Conservation (phyloP, 1,140 invertebrate genomes). For the Lepeophtheirus salmonis region DNA sequence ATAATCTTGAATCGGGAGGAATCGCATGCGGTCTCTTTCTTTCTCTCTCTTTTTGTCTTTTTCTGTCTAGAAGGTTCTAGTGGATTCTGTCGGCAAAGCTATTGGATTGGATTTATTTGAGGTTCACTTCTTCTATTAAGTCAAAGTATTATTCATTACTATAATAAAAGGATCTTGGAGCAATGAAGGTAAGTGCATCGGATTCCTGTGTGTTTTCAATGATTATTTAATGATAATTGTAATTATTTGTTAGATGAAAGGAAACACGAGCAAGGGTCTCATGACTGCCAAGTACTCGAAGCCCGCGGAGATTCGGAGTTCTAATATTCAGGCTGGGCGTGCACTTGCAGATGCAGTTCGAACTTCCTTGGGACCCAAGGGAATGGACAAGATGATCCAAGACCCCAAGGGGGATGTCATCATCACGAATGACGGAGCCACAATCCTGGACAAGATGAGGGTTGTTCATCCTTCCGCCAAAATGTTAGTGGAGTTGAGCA, state of each 20-base stretch:
- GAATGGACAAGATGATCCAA: constrained; percentile 99
- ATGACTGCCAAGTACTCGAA: constrained; percentile 18
- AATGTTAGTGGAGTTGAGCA: constrained; percentile 96
- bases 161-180: too few species aligned
- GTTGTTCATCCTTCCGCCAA: constrained; percentile 96
- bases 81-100: too few species aligned
- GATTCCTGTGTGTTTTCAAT: too few species aligned
- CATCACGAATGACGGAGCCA: constrained; percentile 99
- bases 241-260: background rate
- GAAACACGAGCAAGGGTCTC: background rate
- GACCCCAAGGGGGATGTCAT: constrained; percentile 90
- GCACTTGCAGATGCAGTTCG: constrained; percentile 96
- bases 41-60: background rate
- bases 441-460: constrained; percentile 97
- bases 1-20: too few species aligned
- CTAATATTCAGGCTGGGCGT: constrained; percentile 26
- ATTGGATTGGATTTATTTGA: too few species aligned
- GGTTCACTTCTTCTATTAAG: too few species aligned
- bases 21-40: background rate
- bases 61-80: background rate
- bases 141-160: too few species aligned
- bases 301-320: constrained; percentile 10
- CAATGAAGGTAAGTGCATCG: too few species aligned
- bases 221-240: too few species aligned
- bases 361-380: constrained; percentile 89